Conservation (phyloP, 2,113 vertebrate species). For the Pipra filicauda region DNA sequence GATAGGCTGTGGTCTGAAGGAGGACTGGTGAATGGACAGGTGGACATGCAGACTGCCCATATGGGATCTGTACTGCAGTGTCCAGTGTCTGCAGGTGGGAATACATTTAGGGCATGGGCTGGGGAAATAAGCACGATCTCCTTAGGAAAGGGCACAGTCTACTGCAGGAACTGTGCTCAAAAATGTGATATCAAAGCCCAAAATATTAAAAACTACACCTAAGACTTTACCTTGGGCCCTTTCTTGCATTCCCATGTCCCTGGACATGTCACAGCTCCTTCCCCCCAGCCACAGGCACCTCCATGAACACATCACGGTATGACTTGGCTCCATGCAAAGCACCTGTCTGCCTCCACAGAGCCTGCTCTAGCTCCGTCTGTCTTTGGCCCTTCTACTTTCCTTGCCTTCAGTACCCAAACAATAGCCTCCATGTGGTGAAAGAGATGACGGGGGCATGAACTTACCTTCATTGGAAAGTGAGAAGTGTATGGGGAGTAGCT, state of each 20-base stretch:
- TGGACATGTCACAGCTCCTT: neutral
- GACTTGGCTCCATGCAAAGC: neutral
- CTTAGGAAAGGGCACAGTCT: neutral
- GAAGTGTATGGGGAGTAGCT: constrained; percentile 59
- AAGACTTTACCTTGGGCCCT: neutral
- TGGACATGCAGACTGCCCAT: neutral
- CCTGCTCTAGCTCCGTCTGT: neutral
- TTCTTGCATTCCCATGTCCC: neutral
- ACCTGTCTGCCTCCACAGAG: neutral
- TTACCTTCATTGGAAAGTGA: constrained; percentile 76
- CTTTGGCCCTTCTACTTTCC: neutral
- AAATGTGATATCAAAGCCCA: neutral
- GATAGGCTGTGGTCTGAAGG: neutral
- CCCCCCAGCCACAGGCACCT: neutral
- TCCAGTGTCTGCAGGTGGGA: neutral
- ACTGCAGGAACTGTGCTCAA: neutral
- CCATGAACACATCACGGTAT: neutral
- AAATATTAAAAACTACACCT: neutral
- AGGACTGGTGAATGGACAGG: neutral
- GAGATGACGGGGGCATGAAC: neutral
- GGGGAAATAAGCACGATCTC: neutral
- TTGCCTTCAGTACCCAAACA: neutral
- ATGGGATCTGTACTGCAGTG: neutral
- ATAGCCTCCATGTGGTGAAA: neutral
- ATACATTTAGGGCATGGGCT: neutral